Base-by-base conservation (phyloP, 2,113 vertebrate genomes). In the Columbina picui region DNA sequence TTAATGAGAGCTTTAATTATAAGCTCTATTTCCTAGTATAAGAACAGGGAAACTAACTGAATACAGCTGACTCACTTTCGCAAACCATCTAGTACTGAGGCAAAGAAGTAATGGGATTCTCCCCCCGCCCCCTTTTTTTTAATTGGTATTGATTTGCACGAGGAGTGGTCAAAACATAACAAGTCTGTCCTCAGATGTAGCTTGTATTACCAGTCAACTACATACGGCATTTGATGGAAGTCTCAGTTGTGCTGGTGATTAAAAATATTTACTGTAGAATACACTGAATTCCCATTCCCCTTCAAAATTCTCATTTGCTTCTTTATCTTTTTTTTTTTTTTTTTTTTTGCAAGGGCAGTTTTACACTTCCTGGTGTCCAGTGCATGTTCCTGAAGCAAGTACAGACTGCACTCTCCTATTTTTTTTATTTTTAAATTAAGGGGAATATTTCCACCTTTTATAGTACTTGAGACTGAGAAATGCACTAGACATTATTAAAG, bases 381-480 rank as follows among this genome's bases (percentile, higher is more conserved):
- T 73, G 30, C 61, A 71, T 27, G 26, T 68, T 87, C 39, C 50
- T 81, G 75, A 96, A 78, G 61, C 19, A 81, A 83, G 45, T 90
- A 68, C 7, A n/a, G 73, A 70, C 34, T 64, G 36, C 57, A 68
- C 50, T 67, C 34, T 68, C 32, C 55, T 53, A 3, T 50, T 59
- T 61, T 86, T 39, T 89, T 78, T 43, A 12, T 64, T 89, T 91
- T 84, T 75, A 75, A 90, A 76, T 73, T 67, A 65, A 70, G 64
- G 56, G 39, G 64, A 18, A 3, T 91, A 64, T 52, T 89, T 34
- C 16, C 41, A 43, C 61, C 70, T 39, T 76, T 74, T 79, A 1
- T 39, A 88, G 75, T 83, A 90, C 79, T 73, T 94, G 59, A 79
- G 87, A 91, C 22, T 43, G 47, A 90, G 81, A 88, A 90, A 70